Evolutionary conservation across 2,113 vertebrate genomes (phyloP), one percentile per base, ranked within the genome.

Genomic region (Melanocharis versteri): DNA sequence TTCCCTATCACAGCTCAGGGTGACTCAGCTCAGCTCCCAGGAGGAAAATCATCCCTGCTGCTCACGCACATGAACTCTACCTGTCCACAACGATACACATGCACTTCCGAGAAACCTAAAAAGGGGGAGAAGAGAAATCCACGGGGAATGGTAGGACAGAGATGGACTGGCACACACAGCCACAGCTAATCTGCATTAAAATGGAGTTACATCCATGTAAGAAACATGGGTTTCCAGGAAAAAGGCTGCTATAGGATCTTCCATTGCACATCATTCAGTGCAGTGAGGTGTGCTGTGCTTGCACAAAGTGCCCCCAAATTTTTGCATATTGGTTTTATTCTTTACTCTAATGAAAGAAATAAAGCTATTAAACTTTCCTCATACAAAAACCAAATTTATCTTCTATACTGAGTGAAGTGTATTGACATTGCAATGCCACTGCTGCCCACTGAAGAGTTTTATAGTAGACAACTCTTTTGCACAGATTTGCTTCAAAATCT

Each of bases 1-100:
- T 27, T 70, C 23, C 42, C 33, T 3, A 0, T 53, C 83, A 68
- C 30, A 71, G 76, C 27, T 21, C 77, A 42, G 61, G 42, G 83
- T 72, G 89, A 75, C 48, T 56, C 83, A 83, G 87, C 61, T 83
- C 61, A 62, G 31, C 53, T 83, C 53, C 76, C 87, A 68, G 53
- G 20, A 18, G 40, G 68, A 89, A 86, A 95, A 83, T 60, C 71
- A 26, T 30, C 58, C 28, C 68, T n/a, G 33, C 39, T 10, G 44
- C 35, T 68, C 87, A 72, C 0, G 0, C 27, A 76, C 48, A 16
- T 1, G 2, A 60, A 42, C 40, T 68, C 42, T 48, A 0, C 22
- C 70, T 76, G 30, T 50, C 44, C 44, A 16, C 3, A 54, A 2
- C 28, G 58, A 81, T 7, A 15, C 27, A 42, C 11, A 10, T 17